phyloP scores from a whole-genome alignment of 1,140 invertebrate genomes.

The Thalassaphorura encarpata region DNA sequence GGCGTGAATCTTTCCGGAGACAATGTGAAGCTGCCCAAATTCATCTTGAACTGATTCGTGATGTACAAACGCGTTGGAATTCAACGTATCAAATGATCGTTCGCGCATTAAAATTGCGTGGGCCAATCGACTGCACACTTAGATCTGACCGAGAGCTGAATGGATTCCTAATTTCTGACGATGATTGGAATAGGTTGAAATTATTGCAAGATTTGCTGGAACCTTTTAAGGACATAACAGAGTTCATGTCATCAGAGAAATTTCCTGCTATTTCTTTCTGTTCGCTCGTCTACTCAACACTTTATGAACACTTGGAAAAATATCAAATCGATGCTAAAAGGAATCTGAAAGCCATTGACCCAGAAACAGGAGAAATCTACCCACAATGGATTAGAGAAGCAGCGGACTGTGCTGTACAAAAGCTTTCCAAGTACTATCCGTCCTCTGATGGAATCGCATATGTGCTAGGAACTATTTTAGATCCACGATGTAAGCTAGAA shows the following conservation, averaged over 20 bases:
- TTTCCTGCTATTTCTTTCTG: not conserved
- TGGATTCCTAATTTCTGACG: not conserved
- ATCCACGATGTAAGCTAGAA: too few relatives aligned
- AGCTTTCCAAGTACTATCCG: not conserved
- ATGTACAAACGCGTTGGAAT: conserved; percentile 35
- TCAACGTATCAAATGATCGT: conserved; percentile 35
- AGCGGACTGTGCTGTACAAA: not conserved
- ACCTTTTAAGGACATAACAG: not conserved
- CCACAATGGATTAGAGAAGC: not conserved
- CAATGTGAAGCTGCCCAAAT: conserved; percentile 1
- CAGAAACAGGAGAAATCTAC: not conserved
- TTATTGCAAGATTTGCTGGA: not conserved
- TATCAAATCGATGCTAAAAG: not conserved
- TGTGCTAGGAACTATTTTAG: not conserved
- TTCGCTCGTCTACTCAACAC: not conserved
- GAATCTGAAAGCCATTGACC: not conserved
- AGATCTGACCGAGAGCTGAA: not conserved
- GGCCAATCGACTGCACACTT: not conserved
- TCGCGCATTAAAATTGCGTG: conserved; percentile 28
- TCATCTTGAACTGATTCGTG: not conserved
- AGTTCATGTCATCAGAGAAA: not conserved
- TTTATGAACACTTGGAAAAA: conserved; percentile 2
- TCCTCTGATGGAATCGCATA: not conserved
- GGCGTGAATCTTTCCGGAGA: not conserved
- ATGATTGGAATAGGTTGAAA: not conserved